Conservation (phyloP, 2,888 invertebrate species). For the Papilio demoleus region DNA sequence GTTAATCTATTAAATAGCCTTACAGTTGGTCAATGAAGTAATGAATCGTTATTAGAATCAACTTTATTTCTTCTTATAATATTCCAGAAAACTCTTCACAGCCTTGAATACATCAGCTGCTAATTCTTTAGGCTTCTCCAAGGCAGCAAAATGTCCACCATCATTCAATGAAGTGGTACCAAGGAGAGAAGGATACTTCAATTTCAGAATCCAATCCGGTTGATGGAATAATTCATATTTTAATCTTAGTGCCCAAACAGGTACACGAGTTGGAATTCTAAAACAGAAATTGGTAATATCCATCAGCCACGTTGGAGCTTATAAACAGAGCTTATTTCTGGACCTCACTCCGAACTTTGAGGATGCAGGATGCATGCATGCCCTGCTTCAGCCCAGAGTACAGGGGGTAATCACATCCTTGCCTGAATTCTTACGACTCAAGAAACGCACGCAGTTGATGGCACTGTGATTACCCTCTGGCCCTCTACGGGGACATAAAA, state of each 20-base stretch:
- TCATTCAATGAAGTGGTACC: slow-evolving; percentile 84
- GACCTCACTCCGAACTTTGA: too few relatives aligned
- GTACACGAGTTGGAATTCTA: slow-evolving; percentile 87
- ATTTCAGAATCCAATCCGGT: slow-evolving; percentile 83
- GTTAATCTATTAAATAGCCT: too few relatives aligned
- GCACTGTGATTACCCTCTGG: too few relatives aligned
- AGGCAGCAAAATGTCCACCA: slow-evolving; percentile 94
- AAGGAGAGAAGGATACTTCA: slow-evolving; percentile 86
- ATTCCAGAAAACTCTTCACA: slow-evolving; percentile 56
- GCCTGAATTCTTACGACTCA: too few relatives aligned
- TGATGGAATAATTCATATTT: slow-evolving; percentile 86
- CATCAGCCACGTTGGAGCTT: too few relatives aligned
- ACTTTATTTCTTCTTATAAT: slow-evolving; percentile 41
- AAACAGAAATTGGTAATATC: slow-evolving; percentile 54
- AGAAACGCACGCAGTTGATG: too few relatives aligned
- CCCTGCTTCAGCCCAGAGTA: too few relatives aligned
- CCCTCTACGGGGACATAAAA: too few relatives aligned
- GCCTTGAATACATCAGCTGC: slow-evolving; percentile 85
- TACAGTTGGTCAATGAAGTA: background rate
- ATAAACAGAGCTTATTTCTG: too few relatives aligned
- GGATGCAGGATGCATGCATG: too few relatives aligned
- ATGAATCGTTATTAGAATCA: background rate
- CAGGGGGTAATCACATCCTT: too few relatives aligned
- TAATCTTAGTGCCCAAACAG: slow-evolving; percentile 88
- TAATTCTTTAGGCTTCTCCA: slow-evolving; percentile 89